Base-by-base conservation (phyloP, 2,888 invertebrate species). In the Spodoptera picta region DNA sequence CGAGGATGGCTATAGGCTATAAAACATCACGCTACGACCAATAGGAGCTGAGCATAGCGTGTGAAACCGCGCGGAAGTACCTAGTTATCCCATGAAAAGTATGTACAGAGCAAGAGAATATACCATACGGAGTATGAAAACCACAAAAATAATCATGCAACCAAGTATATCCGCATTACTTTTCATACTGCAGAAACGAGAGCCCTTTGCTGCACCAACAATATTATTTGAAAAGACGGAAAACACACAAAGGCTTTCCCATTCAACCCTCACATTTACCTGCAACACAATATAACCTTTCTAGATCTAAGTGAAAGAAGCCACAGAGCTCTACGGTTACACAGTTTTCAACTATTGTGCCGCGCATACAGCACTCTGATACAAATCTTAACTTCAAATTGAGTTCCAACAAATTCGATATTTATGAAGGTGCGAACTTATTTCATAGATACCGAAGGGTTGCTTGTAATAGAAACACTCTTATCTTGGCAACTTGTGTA, bases 331-430 rank as follows among this genome's bases (percentile, higher is more conserved):
- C 82, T 82, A 82, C 69, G 78, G 75, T 79, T 77, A 78, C 81
- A 86, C 88, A 87, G 88, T 90, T 88, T 85, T 82, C 87, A 77
- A 82, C 87, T 83, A 90, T 87, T 87, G 87, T 84, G 70, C 77
- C 74, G 69, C 74, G 62, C 71, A 64, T 70, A 73, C 49, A 68
- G 65, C 66, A 64, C 73, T 72, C 75, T 81, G 80, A 83, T 87
- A 84, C 85, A 83, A 87, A 86, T 78, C 83, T 84, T 79, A 77
- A 77, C 77, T 83, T 85, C 82, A 84, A 88, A 89, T 89, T 87
- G 84, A 82, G 82, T 70, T 76, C 58, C 66, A 66, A 63, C 75
- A 65, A 70, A 67, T 69, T 63, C 60, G 57, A 67, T 67, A 71
- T 71, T 73, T 70, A 75, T 65, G 60, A 50, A 59, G 52, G 55